These are phyloP conservation scores for Homarus americanus DNA, from an alignment of 1,140 invertebrate species.

Conservation along the genomic window DNA sequence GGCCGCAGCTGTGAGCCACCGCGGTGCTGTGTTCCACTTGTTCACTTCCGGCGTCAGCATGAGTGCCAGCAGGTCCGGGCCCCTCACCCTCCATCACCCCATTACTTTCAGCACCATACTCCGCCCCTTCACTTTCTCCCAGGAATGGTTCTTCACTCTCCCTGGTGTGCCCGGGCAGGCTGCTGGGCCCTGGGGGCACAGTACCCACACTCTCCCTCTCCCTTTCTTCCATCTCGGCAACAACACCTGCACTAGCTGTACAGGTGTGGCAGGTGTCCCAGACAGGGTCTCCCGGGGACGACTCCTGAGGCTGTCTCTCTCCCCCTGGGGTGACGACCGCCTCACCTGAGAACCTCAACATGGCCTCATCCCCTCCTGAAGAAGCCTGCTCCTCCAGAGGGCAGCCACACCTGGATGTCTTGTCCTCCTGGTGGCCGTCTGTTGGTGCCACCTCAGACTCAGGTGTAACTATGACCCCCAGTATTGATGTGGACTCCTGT, in stretches of 20 bases:
- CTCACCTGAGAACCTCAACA: not conserved
- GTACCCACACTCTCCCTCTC: not conserved
- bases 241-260: constrained; percentile 20
- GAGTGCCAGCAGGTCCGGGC: constrained; percentile 34
- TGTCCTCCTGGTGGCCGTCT: not conserved
- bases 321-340: not conserved
- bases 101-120: constrained; percentile 48
- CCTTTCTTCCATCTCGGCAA: constrained; percentile 11
- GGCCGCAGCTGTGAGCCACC: constrained; percentile 31
- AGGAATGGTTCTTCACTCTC: constrained; percentile 29
- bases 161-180: constrained; percentile 15
- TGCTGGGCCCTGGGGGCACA: not conserved
- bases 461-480: not conserved
- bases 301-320: constrained; percentile 1
- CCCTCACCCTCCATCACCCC: constrained; percentile 20
- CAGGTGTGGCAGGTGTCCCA: not conserved
- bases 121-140: constrained; percentile 57
- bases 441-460: not conserved
- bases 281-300: not conserved
- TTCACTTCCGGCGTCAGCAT: constrained; percentile 65
- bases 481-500: not conserved
- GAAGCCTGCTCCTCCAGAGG: not conserved
- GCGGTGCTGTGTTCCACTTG: constrained; percentile 71
- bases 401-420: not conserved
- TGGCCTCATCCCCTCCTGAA: not conserved